Evolutionary conservation across 2,113 vertebrate species (phyloP).

Genomic region (Cyanoramphus novaezelandiae): DNA sequence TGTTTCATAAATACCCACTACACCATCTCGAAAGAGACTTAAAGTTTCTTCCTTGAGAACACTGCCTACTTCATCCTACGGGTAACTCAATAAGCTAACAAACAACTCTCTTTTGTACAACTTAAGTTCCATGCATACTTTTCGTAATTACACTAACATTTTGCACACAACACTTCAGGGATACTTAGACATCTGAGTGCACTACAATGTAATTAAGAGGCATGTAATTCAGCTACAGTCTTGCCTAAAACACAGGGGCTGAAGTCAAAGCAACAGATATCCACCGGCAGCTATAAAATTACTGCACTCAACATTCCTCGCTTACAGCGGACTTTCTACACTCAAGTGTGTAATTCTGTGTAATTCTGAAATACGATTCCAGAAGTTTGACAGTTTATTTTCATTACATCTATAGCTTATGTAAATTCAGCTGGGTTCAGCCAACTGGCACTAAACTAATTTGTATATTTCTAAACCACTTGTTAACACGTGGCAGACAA

Average conservation of each 20-base stretch:
- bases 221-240: background rate
- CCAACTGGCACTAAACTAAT: background rate
- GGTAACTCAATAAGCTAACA: background rate
- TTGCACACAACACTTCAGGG: background rate
- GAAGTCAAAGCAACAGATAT: background rate
- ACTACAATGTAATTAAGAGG: background rate
- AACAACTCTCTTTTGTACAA: background rate
- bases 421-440: background rate
- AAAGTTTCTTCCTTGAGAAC: background rate
- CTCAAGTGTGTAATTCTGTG: background rate
- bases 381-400: background rate
- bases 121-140: background rate
- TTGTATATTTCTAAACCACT: background rate
- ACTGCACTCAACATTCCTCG: background rate
- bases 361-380: background rate
- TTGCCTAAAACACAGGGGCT: background rate
- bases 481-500: background rate
- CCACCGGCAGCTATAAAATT: background rate
- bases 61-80: background rate
- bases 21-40: background rate
- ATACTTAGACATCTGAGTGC: background rate
- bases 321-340: background rate
- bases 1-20: background rate
- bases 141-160: background rate
- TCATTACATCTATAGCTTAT: background rate